These are phyloP conservation scores for Crenuchus spilurus DNA, from an alignment of 2,797 vertebrate genomes.

Conservation along the genomic window DNA sequence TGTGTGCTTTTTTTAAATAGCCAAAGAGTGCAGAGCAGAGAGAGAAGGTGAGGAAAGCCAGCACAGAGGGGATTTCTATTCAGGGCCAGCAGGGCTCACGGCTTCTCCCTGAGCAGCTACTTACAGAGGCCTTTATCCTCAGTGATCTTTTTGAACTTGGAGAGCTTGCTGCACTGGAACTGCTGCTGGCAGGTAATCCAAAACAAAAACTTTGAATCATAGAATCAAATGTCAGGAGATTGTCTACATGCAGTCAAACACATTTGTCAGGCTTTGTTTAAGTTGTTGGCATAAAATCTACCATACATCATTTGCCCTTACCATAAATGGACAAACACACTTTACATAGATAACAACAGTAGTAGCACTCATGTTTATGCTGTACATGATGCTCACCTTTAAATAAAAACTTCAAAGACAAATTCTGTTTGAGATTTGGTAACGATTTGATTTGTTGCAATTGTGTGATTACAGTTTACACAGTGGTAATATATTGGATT, in stretches of 20 bases:
- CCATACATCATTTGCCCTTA: too few species aligned
- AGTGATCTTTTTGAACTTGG: conserved; percentile 96
- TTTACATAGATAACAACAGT: too few species aligned
- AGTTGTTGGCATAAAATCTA: too few species aligned
- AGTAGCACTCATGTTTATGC: too few species aligned
- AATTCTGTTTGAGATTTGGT: too few species aligned
- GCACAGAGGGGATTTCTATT: conserved; percentile 93
- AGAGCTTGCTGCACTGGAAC: conserved; percentile 93
- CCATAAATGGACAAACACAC: too few species aligned
- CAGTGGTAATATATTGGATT: too few species aligned
- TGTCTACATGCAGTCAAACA: background rate
- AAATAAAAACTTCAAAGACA: too few species aligned
- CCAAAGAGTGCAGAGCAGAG: conserved; percentile 95
- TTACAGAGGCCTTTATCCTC: conserved; percentile 95
- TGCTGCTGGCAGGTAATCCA: conserved; percentile 89
- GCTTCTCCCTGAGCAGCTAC: conserved; percentile 92
- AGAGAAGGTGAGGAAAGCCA: conserved; percentile 95
- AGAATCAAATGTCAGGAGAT: background rate
- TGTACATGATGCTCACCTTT: too few species aligned
- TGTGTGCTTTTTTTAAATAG: conserved; percentile 65
- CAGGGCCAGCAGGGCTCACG: conserved; percentile 95
- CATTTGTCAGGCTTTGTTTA: background rate
- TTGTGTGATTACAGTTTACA: too few species aligned
- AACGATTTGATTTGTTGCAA: too few species aligned
- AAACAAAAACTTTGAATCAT: background rate